Conservation (phyloP, 2,113 vertebrate species). For the Turdus rufiventris region DNA sequence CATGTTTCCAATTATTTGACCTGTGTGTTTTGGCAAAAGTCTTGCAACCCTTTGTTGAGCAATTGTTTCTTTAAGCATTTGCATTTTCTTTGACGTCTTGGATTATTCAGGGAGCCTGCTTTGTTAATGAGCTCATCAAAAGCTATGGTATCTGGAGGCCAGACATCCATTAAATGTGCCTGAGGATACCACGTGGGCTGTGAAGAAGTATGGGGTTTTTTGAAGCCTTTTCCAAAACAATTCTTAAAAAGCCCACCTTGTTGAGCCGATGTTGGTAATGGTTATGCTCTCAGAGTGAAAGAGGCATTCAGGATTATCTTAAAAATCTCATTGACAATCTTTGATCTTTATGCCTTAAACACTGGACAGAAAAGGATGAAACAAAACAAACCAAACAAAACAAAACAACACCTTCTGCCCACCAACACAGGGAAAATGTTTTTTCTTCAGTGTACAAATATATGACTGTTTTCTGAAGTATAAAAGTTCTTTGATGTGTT, state of each 20-base stretch:
- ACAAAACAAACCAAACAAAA: background rate
- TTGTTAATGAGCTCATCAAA: background rate
- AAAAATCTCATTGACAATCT: background rate
- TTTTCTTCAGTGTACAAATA: background rate
- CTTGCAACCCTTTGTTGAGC: background rate
- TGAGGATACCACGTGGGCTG: background rate
- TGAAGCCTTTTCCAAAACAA: background rate
- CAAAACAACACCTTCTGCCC: too few relatives aligned
- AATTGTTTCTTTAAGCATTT: background rate
- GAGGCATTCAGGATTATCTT: background rate
- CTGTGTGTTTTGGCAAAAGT: background rate
- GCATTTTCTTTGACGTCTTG: background rate
- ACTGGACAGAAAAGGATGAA: background rate
- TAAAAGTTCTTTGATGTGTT: background rate
- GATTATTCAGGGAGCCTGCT: background rate
- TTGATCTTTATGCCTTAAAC: background rate
- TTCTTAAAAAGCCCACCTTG: background rate
- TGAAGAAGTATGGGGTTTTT: background rate
- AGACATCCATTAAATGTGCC: background rate
- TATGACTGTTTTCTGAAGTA: background rate
- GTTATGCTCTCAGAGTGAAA: background rate
- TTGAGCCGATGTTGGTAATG: background rate
- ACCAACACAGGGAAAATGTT: background rate
- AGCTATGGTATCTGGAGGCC: background rate
- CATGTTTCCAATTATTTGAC: background rate